A percentile compares a stretch with the other conserved stretches of the same genome.
phyloP scores from a whole-genome alignment of 2,113 vertebrate genomes.

The Hepsetus odoe region DNA sequence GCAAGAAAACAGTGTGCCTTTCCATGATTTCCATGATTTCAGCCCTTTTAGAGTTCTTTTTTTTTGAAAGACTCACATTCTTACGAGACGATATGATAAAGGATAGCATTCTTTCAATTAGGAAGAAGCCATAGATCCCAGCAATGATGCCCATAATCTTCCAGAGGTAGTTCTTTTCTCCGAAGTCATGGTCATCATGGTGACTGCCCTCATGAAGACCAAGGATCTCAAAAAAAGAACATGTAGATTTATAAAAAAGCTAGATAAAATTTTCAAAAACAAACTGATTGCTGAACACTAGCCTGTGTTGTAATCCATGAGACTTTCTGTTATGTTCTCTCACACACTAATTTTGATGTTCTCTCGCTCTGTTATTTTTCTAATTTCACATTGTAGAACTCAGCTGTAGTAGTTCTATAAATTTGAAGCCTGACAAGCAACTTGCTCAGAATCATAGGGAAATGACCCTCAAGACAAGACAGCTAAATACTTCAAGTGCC shows the following conservation, averaged over 20 bases:
- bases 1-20: too few species aligned
- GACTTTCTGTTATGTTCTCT: neutral
- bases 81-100: constrained; percentile 77
- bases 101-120: constrained; percentile 87
- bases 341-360: too few species aligned
- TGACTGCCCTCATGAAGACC: constrained; percentile 79
- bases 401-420: too few species aligned
- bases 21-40: too few species aligned
- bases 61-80: constrained; percentile 72
- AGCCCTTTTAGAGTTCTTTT: too few species aligned
- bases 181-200: constrained; percentile 65
- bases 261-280: too few species aligned
- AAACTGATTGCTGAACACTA: too few species aligned
- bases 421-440: neutral
- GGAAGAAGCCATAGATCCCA: constrained; percentile 91
- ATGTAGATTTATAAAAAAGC: neutral
- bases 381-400: too few species aligned
- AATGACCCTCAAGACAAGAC: too few species aligned
- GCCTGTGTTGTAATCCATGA: neutral
- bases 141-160: constrained; percentile 86
- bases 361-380: too few species aligned
- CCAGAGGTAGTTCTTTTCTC: constrained; percentile 83
- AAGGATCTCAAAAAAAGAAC: constrained; percentile 75
- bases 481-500: neutral
- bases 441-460: neutral